Evolutionary conservation across 2,888 invertebrate genomes (phyloP), one percentile per base, ranked within the genome.

Genomic region (Fabriciana adippe): DNA sequence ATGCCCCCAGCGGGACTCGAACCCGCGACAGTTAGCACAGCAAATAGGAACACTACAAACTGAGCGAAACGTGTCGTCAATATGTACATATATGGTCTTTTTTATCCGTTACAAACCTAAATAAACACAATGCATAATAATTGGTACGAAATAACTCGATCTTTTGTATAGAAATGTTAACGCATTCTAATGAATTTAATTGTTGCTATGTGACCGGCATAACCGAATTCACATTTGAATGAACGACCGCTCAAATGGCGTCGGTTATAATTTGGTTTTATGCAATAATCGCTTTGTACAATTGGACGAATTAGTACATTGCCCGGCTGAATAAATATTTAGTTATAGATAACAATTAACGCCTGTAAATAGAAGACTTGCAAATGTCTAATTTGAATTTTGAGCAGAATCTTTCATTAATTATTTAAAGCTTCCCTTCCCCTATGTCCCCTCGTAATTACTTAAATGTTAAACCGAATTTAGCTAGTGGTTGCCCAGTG

Each of bases 151-250:
- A 47, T 57, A 11, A 57, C 57, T 57, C 35, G 35, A 41, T 47
- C 57, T 57, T 57, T 57, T 18, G 15, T 57, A 47, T 21, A 57
- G 1, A 21, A 48, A 60, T 83, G 83, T 74, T 82, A 80, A 81
- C 81, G 84, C 81, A 79, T 82, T 41, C 35, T 83, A 81, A 81
- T 82, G 74, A 78, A 80, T 85, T 84, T 86, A 86, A 88, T 85
- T 82, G 85, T 75, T 79, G 79, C 80, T 81, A 81, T 87, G 83
- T 83, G 85, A 81, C 76, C 72, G 63, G 84, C 71, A 81, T 85
- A 76, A 67, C 76, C 75, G 78, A 87, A 74, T 70, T 68, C 60
- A 67, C 77, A 74, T 62, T 74, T 78, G 79, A 78, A 78, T 75
- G 74, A 63, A 57, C 63, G 48, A 62, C 62, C 50, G 53, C 55